Base-by-base conservation (phyloP, 2,797 vertebrate genomes). In the Sphenodon punctatus region DNA sequence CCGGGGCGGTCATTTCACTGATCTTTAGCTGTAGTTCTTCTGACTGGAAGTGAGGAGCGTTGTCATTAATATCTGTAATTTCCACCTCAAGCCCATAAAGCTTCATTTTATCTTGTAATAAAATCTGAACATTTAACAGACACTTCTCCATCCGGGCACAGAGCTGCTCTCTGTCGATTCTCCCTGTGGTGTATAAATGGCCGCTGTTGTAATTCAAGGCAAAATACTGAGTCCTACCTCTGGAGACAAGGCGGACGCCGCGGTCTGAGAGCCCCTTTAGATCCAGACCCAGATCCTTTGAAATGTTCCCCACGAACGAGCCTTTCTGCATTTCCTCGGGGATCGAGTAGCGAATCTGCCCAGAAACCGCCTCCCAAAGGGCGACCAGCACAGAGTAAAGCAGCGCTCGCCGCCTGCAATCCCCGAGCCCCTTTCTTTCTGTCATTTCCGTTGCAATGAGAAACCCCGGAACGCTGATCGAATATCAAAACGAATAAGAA, bases 31-130 rank as follows among this genome's bases (percentile, higher is more conserved):
- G 91, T 4, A 97, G 45, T 2, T 78, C 8, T 41, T 95, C 90
- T 2, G 92, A 93, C 4, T 85, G 89, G 60, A 97, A 97, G n/a
- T 60, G 11, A 0, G 96, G 96, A 2, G 89, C 38, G 88, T 97
- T 96, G 60, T 97, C 97, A n/a, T 97, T 97, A 34, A 97, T 45
- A 82, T 97, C 96, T 58, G 91, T 91, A 59, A 97, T 91, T 63
- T 95, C 93, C 60, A 97, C 38, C 45, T 91, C 86, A 55, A 95
- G 74, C 32, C 90, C 92, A 82, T 95, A 94, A 65, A 95, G 82
- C 64, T 95, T 95, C 46, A 97, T 41, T 4, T 95, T 95, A 79
- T 95, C 94, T 56, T 97, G 96, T 38, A 96, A 71, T 1, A 97
- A 56, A 22, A 96, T 56, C 17, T 97, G 95, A 30, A 95, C 93